phyloP scores from a whole-genome alignment of 2,113 vertebrate genomes.

The Trematomus loennbergii region DNA sequence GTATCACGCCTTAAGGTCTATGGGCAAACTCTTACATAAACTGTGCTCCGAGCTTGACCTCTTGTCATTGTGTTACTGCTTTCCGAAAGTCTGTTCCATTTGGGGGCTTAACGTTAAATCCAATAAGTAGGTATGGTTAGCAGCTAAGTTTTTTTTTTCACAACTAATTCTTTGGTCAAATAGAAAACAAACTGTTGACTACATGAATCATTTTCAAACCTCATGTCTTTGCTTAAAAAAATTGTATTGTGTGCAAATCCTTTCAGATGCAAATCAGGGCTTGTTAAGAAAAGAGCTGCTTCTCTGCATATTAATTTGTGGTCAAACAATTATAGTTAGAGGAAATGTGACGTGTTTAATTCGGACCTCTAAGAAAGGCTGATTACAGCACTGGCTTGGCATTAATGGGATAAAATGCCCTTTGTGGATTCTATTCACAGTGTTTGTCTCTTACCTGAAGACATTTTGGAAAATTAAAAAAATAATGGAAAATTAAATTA shows the following conservation, averaged over 20 bases:
- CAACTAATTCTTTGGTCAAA: background rate
- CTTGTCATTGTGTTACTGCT: constrained; percentile 9
- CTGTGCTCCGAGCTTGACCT: constrained; percentile 30
- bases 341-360: constrained; percentile 29
- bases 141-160: background rate
- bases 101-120: constrained; percentile 1
- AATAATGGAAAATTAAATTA: background rate
- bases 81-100: constrained; percentile 27
- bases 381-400: background rate
- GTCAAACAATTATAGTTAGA: constrained; percentile 18
- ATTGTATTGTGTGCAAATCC: background rate
- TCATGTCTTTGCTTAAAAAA: background rate
- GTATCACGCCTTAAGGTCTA: constrained; percentile 40
- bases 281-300: background rate
- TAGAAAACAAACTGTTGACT: background rate
- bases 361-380: background rate
- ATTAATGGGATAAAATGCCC: constrained; percentile 14
- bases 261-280: background rate
- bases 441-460: background rate
- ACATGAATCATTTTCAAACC: background rate
- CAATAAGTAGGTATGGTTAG: background rate
- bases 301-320: constrained; percentile 18
- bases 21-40: constrained; percentile 61
- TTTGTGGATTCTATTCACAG: background rate
- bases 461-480: background rate